Evolutionary conservation across 2,888 invertebrate genomes (phyloP), one percentile per base, ranked within the genome.

Genomic region (Tinea trinotella): DNA sequence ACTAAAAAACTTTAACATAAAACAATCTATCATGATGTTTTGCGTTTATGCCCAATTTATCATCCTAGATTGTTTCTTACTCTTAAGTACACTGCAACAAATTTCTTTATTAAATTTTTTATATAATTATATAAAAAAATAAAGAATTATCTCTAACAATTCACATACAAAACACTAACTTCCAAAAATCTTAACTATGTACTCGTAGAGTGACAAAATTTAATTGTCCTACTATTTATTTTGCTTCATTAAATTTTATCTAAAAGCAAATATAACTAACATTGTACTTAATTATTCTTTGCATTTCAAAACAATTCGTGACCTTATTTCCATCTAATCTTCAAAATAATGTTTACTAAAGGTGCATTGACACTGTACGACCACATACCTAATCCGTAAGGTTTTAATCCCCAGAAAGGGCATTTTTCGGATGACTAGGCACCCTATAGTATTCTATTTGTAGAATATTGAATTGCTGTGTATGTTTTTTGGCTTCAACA

Each of bases 401-500:
- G 40, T 13, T 40, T 40, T n/a, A 24, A 24, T 24, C 5, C 24
- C 24, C 24, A 13, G 6, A 18, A 50, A 50, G 6, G 13, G 4
- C 13, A 50, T 50, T 50, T 24, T 20, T 18, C 50, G 24, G 50
- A 24, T 24, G 15, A 24, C 18, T 50, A 24, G 24, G 13, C 50
- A 50, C 24, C 50, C 50, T 24, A 48, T 19, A 50, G 18, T 18
- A 24, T 22, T 50, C 24, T 24, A 22, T 18, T 17, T 4, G 24
- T 19, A n/a, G 18, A 9, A 48, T 48, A 50, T 50, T 50, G 50
- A 24, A 24, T 50, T 50, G 50, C 50, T 24, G 18, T 48, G 9
- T n/a, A 19, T 24, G 13, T 50, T 50, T 24, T 22, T 50, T 50
- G 50, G 50, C 50, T 50, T 50, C 50, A 24, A n/a, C 15, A n/a